Evolutionary conservation across 2,113 vertebrate genomes (phyloP), one percentile per base, ranked within the genome.

Genomic region (Atlantisia rogersi): DNA sequence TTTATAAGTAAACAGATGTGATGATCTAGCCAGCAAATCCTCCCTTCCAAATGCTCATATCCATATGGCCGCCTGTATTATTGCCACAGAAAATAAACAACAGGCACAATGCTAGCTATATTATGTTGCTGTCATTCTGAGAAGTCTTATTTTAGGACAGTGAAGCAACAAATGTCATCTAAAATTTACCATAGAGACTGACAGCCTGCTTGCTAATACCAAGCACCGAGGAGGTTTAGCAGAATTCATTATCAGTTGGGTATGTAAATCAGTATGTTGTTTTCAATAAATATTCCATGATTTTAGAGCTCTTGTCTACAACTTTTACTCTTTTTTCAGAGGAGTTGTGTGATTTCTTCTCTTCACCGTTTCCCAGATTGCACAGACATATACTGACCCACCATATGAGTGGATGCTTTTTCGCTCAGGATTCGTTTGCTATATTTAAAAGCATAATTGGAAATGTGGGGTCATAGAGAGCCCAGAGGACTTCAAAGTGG

Each of bases 1-100:
- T 96, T 90, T 96, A 17, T 87, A 94, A 94, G 94, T 89, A 97
- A 97, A 97, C 94, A 97, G 96, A 92, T 95, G 97, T 96, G 88
- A 65, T 83, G 94, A 80, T 96, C 89, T 80, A 82, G 94, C 85
- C 94, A 95, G 96, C 94, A 96, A 95, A 97, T 96, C 95, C 92
- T 96, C 78, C 89, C 89, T 95, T 71, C 93, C 96, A 97, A 97
- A 96, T 96, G 91, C 75, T 96, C 60, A 4, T 63, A 95, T 93
- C 93, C 95, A 97, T 97, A 97, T 97, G 95, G 91, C 70, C 4
- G 75, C 37, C 76, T 89, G 73, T 87, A 85, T 92, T 94, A 95
- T 62, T 96, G 85, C 79, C 86, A 87, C 68, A 81, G 42, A 84
- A 91, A 95, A 76, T 86, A 92, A 97, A 96, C 68, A 96, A 84